phyloP scores from a whole-genome alignment of 2,113 vertebrate genomes.

The Sceloporus tristichus region DNA sequence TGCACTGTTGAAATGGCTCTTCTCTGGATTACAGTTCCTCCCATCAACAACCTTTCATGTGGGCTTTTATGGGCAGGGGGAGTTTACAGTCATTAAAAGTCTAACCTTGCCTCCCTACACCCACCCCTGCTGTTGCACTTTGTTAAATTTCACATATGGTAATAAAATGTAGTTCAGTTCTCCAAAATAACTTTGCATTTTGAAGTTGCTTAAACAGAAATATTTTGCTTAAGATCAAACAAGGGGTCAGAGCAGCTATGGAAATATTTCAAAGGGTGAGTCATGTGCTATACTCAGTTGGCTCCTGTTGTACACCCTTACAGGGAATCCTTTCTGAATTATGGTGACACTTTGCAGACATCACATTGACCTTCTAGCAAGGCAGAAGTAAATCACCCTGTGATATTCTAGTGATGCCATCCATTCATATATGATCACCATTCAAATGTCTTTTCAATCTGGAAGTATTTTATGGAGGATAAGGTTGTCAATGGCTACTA shows the following conservation, averaged over 20 bases:
- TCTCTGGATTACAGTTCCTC: slow-evolving; percentile 75
- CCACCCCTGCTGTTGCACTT: slow-evolving; percentile 6
- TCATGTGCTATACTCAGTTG: slow-evolving; percentile 50
- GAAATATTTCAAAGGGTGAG: slow-evolving; percentile 66
- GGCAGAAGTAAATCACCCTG: not conserved
- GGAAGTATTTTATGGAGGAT: not conserved
- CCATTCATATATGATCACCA: not conserved
- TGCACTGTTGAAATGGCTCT: slow-evolving; percentile 68
- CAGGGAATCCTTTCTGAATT: slow-evolving; percentile 44
- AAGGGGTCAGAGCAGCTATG: slow-evolving; percentile 66
- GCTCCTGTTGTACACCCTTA: slow-evolving; percentile 43
- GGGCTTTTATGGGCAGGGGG: slow-evolving; percentile 54
- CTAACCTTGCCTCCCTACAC: slow-evolving; percentile 63
- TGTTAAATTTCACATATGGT: slow-evolving; percentile 52
- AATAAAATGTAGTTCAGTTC: slow-evolving; percentile 57
- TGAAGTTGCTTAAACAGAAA: slow-evolving; percentile 67
- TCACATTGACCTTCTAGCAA: slow-evolving; percentile 27
- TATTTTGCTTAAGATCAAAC: slow-evolving; percentile 74
- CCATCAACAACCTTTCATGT: slow-evolving; percentile 73
- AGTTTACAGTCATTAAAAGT: slow-evolving; percentile 71
- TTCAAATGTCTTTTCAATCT: slow-evolving; percentile 12
- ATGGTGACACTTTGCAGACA: slow-evolving; percentile 34
- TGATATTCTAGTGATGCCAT: slow-evolving; percentile 12
- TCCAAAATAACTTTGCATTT: slow-evolving; percentile 62
- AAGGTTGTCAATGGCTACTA: not conserved